Evolutionary conservation across 2,113 vertebrate genomes (phyloP), one percentile per base, ranked within the genome.

Genomic region (Amphilophus citrinellus): DNA sequence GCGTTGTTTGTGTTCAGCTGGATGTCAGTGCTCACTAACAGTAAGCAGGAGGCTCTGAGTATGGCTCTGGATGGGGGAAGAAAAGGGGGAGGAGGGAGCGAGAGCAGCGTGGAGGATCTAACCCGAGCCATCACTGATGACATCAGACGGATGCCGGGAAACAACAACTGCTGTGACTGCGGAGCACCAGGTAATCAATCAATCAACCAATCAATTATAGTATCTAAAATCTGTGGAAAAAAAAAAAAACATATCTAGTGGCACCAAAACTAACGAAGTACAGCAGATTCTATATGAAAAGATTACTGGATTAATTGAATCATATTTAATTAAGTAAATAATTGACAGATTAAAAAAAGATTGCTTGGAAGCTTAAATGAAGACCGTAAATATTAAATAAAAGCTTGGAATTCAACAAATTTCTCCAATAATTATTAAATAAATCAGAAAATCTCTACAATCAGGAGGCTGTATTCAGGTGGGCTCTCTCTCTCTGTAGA

Each of bases 1-100:
- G 32, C 56, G 32, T 77, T 77, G 10, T 35, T 6, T 80, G 35
- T 78, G 61, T 80, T 24, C 83, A 94, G 93, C 9, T 94, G 93
- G 93, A 92, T 94, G 82, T 94, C 93, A 0, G 93, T 94, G 84
- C 90, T 94, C 77, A 93, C 89, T 39, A 94, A 94, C 88, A 94
- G 93, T 35, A 94, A 94, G 50, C 92, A 94, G 90, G 92, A 94
- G 77, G 93, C 93, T 24, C 92, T 94, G 73, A 91, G 61, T 7
- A 83, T 79, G 18, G 93, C 92, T 11, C 84, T 93, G 87, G 91
- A 93, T 0, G 91, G 90, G 1, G 85, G 82, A 18, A 61, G 63
- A 57, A 63, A 18, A 53, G 87, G 58, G 1, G 80, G 80, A 10
- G 83, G 87, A 18, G 83, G 56, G 0, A 84, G 65, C 4, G 90